phyloP scores from a whole-genome alignment of 2,113 vertebrate genomes.

The Isurus oxyrinchus region DNA sequence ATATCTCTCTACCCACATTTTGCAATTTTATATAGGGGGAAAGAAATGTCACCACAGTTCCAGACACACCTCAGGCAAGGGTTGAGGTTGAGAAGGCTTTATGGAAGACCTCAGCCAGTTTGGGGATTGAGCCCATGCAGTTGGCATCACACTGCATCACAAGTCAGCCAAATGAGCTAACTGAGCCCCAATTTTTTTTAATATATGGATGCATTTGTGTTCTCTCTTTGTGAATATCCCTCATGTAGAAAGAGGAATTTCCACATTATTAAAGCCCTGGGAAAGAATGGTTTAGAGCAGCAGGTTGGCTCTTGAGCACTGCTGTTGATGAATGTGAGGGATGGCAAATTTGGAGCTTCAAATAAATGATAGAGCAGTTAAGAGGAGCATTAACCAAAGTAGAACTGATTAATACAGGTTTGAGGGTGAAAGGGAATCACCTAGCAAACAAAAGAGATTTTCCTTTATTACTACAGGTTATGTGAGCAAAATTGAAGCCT shows the following conservation, averaged over 20 bases:
- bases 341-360: background rate
- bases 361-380: background rate
- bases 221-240: background rate
- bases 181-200: no score
- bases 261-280: background rate
- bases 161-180: no score
- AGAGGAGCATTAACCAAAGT: background rate
- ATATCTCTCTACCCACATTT: background rate
- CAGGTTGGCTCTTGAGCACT: background rate
- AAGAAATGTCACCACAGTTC: no score
- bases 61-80: no score
- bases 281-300: background rate
- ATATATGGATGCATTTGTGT: background rate
- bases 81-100: no score
- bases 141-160: no score
- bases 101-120: no score
- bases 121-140: no score
- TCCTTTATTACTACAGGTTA: background rate
- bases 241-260: background rate
- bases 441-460: background rate
- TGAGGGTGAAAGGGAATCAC: background rate
- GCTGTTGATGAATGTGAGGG: background rate
- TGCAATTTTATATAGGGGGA: background rate
- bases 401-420: background rate
- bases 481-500: background rate